These are phyloP conservation scores for Drosophila robusta DNA, from an alignment of 2,888 invertebrate genomes.

Conservation along the genomic window DNA sequence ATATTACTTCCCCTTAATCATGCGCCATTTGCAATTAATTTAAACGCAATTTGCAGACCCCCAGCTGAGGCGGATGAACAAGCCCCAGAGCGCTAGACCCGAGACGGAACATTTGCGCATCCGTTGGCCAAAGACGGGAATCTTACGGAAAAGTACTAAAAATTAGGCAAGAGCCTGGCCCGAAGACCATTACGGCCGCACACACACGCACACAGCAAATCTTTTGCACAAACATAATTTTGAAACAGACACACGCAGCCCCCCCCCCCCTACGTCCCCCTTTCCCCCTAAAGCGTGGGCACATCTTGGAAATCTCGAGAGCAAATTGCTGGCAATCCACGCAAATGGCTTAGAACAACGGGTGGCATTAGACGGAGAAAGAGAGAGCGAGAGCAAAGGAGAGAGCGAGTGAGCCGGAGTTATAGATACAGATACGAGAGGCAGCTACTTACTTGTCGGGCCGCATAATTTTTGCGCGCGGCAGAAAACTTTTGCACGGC, in stretches of 20 bases:
- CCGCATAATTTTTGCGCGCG: conserved; percentile 65
- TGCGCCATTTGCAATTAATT: conserved; percentile 80
- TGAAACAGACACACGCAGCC: conserved; percentile 69
- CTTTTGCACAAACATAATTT: conserved; percentile 80
- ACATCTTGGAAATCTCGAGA: conserved; percentile 76
- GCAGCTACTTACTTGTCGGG: conserved; percentile 59
- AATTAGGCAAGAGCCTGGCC: conserved; percentile 60
- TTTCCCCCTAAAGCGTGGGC: conserved; percentile 17
- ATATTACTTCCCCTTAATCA: conserved; percentile 80
- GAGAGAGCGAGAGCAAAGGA: conserved; percentile 4
- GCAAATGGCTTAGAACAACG: conserved; percentile 82
- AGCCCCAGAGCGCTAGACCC: conserved; percentile 28
- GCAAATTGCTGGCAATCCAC: conserved; percentile 84
- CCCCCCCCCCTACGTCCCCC: conserved; percentile 2
- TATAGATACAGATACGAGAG: conserved; percentile 24
- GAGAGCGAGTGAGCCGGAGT: conserved; percentile 12
- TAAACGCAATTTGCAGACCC: conserved; percentile 76
- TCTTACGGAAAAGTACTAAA: conserved; percentile 61
- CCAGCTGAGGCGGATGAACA: conserved; percentile 56
- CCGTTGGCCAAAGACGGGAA: conserved; percentile 56
- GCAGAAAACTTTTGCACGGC: conserved; percentile 66
- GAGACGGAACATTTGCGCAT: conserved; percentile 60
- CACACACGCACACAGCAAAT: conserved; percentile 52
- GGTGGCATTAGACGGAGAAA: conserved; percentile 72
- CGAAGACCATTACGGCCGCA: conserved; percentile 38